phyloP scores from a whole-genome alignment of 2,113 vertebrate species.

The Amblyopsis rosae region DNA sequence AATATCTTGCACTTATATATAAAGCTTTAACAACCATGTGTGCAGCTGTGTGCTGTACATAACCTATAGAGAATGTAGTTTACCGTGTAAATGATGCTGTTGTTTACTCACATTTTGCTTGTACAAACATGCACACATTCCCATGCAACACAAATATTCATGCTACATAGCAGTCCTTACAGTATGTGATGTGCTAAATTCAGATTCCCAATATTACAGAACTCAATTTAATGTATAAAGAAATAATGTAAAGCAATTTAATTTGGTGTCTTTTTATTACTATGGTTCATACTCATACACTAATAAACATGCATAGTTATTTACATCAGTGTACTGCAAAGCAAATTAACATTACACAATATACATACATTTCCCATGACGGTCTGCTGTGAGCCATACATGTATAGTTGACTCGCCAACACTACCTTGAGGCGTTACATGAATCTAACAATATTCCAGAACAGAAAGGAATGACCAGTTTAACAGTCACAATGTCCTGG shows the following conservation, averaged over 20 bases:
- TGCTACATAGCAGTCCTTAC: no score
- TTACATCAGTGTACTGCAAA: conserved; percentile 58
- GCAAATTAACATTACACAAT: conserved; percentile 50
- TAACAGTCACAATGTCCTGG: not conserved
- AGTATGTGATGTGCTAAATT: not conserved
- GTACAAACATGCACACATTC: no score
- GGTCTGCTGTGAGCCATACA: conserved; percentile 36
- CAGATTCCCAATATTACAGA: not conserved
- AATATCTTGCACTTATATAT: no score
- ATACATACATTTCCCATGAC: conserved; percentile 66
- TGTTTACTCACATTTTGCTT: no score
- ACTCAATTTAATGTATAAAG: conserved; percentile 3
- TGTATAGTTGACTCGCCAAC: conserved; percentile 21
- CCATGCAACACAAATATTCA: no score
- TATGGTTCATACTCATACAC: conserved; percentile 74
- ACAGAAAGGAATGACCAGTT: conserved; percentile 28
- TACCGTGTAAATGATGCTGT: no score
- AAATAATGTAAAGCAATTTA: conserved; percentile 26
- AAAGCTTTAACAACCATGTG: no score
- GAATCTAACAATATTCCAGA: conserved; percentile 15
- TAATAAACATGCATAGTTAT: conserved; percentile 77
- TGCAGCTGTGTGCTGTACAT: no score
- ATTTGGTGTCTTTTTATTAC: conserved; percentile 62
- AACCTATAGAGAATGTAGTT: no score
- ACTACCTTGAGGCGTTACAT: conserved; percentile 43